These are phyloP conservation scores for Thoracochromis brauschi DNA, from an alignment of 2,113 vertebrate species.

Conservation along the genomic window DNA sequence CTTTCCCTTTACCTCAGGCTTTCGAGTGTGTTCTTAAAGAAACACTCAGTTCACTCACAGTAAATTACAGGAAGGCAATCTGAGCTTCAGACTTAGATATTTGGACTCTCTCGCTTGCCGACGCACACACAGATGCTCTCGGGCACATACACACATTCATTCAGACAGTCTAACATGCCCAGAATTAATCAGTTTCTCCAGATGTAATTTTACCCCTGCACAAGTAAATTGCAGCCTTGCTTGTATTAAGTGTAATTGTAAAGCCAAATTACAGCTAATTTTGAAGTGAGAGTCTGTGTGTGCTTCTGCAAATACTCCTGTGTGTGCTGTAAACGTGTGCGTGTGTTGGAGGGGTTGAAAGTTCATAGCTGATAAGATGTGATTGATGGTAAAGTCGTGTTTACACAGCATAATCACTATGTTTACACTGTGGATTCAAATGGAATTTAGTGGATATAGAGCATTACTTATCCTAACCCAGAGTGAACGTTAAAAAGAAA, in stretches of 20 bases:
- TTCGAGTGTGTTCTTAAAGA: constrained; percentile 62
- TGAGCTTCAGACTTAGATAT: constrained; percentile 40
- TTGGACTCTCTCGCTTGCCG: background rate
- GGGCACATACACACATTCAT: background rate
- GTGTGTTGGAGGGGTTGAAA: background rate
- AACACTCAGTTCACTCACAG: constrained; percentile 65
- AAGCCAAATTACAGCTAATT: constrained; percentile 12
- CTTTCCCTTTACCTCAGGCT: constrained; percentile 59
- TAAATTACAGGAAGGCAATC: constrained; percentile 69
- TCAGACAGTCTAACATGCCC: background rate
- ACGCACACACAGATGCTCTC: background rate
- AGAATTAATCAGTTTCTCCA: constrained; percentile 2
- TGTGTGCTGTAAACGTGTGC: background rate
- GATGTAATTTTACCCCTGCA: background rate
- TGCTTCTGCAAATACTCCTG: background rate
- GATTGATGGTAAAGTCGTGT: constrained; percentile 8
- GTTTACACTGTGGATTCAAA: constrained; percentile 24
- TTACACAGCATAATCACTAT: constrained; percentile 25
- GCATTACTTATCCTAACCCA: background rate
- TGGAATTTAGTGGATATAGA: constrained; percentile 22
- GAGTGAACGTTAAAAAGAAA: background rate
- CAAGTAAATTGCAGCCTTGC: constrained; percentile 16
- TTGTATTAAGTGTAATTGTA: constrained; percentile 17
- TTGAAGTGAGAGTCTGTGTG: background rate
- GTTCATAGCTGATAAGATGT: constrained; percentile 13